Conservation (phyloP, 2,113 vertebrate species). For the Alligator sinensis region DNA sequence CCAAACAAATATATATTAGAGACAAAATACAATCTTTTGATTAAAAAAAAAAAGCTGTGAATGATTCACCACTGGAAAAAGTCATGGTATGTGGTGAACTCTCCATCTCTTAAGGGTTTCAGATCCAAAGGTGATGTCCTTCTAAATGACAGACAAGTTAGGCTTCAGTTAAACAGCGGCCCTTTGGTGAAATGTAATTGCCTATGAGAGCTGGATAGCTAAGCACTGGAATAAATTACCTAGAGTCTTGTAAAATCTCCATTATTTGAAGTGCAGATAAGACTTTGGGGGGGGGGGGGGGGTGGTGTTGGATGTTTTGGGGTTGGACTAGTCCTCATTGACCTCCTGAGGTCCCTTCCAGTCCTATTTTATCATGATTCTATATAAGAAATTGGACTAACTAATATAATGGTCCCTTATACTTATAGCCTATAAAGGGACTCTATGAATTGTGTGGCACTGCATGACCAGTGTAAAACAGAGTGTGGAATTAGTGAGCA, state of each 20-base stretch:
- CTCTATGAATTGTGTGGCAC: neutral
- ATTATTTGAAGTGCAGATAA: no score
- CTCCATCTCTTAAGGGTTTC: neutral
- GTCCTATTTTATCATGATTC: no score
- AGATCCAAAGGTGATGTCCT: neutral
- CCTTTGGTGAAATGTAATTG: neutral
- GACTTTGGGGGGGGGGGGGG: no score
- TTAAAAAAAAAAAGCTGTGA: neutral
- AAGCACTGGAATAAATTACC: no score
- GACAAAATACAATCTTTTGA: neutral
- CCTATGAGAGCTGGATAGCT: neutral
- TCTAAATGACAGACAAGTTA: neutral
- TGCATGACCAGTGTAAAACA: fast-evolving
- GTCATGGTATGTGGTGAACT: no score
- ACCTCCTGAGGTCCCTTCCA: neutral
- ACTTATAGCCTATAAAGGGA: neutral
- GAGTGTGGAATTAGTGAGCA: no score
- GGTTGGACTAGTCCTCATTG: no score
- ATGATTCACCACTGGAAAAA: neutral
- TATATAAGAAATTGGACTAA: neutral
- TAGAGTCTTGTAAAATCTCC: no score
- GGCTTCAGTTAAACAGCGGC: neutral
- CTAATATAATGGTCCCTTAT: neutral
- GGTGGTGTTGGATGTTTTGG: no score
- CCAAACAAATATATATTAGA: neutral